phyloP scores from a whole-genome alignment of 2,113 vertebrate genomes.

The Aegithalos caudatus region DNA sequence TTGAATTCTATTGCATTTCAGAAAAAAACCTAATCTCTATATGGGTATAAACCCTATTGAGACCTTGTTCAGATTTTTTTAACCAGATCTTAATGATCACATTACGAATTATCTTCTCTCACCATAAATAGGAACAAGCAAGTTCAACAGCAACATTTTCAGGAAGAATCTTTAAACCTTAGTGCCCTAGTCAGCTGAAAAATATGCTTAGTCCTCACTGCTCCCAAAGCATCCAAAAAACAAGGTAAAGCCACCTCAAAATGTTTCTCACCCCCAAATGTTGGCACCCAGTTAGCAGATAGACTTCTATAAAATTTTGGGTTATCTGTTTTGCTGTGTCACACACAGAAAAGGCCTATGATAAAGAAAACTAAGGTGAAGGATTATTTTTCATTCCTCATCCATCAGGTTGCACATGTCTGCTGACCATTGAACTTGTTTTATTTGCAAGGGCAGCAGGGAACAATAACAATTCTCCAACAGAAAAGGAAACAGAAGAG shows the following conservation, averaged over 20 bases:
- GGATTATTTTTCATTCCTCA: conserved; percentile 10
- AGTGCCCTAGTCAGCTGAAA: neutral
- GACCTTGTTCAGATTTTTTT: neutral
- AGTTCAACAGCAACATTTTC: neutral
- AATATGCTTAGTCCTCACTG: neutral
- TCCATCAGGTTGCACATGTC: neutral
- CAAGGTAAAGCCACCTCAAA: neutral
- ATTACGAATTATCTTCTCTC: neutral
- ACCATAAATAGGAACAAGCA: neutral
- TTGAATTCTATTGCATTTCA: neutral
- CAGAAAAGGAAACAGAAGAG: conserved; percentile 19
- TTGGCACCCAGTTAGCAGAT: neutral
- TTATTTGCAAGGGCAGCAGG: neutral
- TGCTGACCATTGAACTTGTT: neutral
- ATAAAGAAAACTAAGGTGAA: neutral
- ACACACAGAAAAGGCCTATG: neutral
- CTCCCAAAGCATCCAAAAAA: neutral
- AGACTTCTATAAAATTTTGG: neutral
- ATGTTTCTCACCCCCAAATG: neutral
- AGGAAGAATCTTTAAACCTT: neutral
- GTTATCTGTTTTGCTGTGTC: neutral
- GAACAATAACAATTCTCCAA: neutral
- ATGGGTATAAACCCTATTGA: neutral
- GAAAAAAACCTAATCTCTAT: neutral
- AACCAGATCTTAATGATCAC: neutral